Percentiles rank a stretch among this genome's conserved stretches.
Evolutionary conservation across 92 coral and sea anemone species (phyloP).

Genomic region (Umimayanthus kanabou): DNA sequence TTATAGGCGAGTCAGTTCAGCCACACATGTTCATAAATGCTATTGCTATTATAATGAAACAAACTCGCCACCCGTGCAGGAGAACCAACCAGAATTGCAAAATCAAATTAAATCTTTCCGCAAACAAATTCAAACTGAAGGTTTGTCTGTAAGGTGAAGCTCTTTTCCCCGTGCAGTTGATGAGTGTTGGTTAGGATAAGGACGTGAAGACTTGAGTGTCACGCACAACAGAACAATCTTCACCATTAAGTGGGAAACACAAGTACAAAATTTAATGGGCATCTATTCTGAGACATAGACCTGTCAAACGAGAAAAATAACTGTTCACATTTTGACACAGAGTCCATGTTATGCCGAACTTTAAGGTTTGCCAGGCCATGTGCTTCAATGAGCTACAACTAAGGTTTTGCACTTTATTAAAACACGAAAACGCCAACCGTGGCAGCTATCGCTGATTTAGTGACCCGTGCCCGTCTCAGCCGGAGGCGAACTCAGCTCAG

Average conservation of each 20-base stretch:
- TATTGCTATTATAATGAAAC: neutral
- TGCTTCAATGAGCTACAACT: neutral
- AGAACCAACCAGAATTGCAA: slow-evolving; percentile 13
- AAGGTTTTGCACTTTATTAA: neutral
- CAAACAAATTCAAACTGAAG: neutral
- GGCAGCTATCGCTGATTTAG: slow-evolving; percentile 17
- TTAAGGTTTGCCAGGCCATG: neutral
- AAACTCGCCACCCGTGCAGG: slow-evolving; percentile 33
- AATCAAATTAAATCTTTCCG: neutral
- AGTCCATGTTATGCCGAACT: neutral
- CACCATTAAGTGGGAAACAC: too few relatives aligned
- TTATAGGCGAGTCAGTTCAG: neutral
- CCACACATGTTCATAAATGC: neutral
- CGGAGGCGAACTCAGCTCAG: slow-evolving; percentile 22
- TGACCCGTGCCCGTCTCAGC: slow-evolving; percentile 32
- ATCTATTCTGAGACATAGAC: neutral
- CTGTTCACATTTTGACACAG: neutral
- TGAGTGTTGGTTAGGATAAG: neutral
- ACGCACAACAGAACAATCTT: neutral
- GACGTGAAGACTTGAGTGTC: neutral
- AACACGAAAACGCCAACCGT: neutral
- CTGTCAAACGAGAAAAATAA: neutral
- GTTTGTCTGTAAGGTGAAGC: neutral
- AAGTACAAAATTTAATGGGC: neutral
- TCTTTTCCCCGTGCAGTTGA: neutral